These are phyloP conservation scores for Bambusicola thoracicus DNA, from an alignment of 2,113 vertebrate genomes.

Conservation along the genomic window DNA sequence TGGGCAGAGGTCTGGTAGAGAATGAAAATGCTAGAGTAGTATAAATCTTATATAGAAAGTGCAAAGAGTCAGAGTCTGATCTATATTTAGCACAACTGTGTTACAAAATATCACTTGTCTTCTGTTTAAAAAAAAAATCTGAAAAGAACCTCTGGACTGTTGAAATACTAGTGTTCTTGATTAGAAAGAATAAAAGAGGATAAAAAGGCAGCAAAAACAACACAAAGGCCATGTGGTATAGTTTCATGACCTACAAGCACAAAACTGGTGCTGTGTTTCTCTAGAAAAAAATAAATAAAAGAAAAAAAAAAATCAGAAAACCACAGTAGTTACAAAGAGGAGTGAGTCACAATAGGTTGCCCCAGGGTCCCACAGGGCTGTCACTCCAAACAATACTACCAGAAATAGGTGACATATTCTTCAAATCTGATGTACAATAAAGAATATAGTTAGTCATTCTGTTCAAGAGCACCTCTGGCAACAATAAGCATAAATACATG, in stretches of 20 bases:
- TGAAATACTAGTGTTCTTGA: background rate
- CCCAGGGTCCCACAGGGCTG: rapidly evolving
- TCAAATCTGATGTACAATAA: background rate
- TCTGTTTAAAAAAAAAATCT: background rate
- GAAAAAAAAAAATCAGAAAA: background rate
- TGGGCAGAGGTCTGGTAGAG: background rate
- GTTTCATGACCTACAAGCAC: background rate
- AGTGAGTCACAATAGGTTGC: background rate
- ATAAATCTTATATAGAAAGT: background rate
- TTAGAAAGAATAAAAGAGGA: background rate
- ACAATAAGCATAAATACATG: background rate
- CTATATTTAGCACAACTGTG: background rate
- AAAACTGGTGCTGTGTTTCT: background rate
- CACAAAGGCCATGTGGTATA: background rate
- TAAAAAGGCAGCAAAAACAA: background rate
- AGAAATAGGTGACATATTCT: background rate
- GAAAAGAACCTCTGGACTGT: background rate
- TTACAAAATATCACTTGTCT: background rate
- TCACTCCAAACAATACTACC: background rate
- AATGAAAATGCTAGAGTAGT: background rate
- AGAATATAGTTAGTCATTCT: background rate
- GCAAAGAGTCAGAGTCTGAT: background rate
- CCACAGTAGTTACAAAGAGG: background rate
- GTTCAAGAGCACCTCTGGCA: background rate
- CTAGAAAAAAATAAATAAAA: background rate